phyloP scores from a whole-genome alignment of 2,113 vertebrate species.

The Plecotus auritus region DNA sequence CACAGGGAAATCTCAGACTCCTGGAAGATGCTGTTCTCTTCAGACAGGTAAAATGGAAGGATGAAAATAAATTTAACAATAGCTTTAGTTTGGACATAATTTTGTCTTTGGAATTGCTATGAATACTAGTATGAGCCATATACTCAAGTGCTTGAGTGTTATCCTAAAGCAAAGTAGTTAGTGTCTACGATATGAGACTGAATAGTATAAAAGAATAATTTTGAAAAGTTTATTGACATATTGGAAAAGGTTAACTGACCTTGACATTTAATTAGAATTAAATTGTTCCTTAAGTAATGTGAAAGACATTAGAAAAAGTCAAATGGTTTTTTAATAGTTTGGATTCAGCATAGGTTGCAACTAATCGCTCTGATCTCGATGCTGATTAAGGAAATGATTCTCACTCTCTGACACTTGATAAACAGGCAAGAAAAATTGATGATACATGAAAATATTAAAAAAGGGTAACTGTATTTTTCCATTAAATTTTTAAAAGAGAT shows the following conservation, averaged over 20 bases:
- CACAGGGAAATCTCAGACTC: neutral
- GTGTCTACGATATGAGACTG: neutral
- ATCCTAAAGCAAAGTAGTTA: neutral
- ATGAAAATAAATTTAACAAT: neutral
- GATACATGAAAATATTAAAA: neutral
- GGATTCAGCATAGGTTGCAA: neutral
- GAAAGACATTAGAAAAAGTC: neutral
- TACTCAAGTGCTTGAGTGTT: neutral
- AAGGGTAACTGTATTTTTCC: neutral
- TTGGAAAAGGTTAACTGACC: neutral
- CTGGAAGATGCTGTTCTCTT: neutral
- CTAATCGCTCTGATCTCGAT: neutral
- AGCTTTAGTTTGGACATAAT: neutral
- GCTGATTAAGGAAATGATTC: neutral
- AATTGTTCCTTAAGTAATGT: neutral
- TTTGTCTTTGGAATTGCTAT: neutral
- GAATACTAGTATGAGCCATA: neutral
- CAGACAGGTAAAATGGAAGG: constrained; percentile 22
- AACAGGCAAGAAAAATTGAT: neutral
- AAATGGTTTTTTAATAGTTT: neutral
- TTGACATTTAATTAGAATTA: neutral
- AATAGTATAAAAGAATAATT: neutral
- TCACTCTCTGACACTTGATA: neutral
- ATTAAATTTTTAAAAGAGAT: neutral
- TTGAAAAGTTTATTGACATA: neutral